Base-by-base conservation (phyloP, 2,113 vertebrate genomes). In the Cygnus buccinator region DNA sequence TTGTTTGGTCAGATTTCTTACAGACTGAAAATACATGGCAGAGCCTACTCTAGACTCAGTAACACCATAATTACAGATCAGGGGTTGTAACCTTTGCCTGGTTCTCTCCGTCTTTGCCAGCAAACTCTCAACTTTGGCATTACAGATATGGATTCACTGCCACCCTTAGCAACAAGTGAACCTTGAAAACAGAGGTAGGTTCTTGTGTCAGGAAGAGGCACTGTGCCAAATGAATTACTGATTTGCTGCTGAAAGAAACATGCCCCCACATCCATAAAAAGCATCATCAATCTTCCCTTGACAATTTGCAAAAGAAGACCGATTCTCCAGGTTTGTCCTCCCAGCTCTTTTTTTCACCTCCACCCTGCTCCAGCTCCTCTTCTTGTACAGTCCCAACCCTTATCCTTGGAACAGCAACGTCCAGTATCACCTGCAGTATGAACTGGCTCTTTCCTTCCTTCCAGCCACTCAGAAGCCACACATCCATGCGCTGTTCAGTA, bases 401-500 rank as follows among this genome's bases (percentile, higher is more conserved):
- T 26, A 7, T n/a, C n/a, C 44, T 35, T 54, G 31, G 29, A 66
- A 41, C 39, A 59, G 10, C 18, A 37, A 28, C 14, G 54, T 18
- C 29, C 31, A 43, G 13, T 76, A 89, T 66, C 39, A 50, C 26
- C 22, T 10, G 10, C 31, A 4, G 31, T 23, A 10, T 5, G 26
- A 61, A 66, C 18, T n/a, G 29, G 23, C 6, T 50, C 48, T 46
- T 79, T 29, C 5, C 0, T 71, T 54, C n/a, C 54, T 54, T 43
- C 19, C 14, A 35, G 4, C 22, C 12, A 7, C 17, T 35, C 31
- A 4, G 1, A 72, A 63, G 25, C 22, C 39, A 57, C 5, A 1
- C 5, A 43, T 9, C 29, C 13, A 33, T 0, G 23, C 58, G 59
- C 33, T 29, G 16, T 4, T 4, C 28, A n/a, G 15, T 2, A 5